Evolutionary conservation across 53 echinoderm and acorn worm species (phyloP).

Genomic region (Holothuria leucospilota): DNA sequence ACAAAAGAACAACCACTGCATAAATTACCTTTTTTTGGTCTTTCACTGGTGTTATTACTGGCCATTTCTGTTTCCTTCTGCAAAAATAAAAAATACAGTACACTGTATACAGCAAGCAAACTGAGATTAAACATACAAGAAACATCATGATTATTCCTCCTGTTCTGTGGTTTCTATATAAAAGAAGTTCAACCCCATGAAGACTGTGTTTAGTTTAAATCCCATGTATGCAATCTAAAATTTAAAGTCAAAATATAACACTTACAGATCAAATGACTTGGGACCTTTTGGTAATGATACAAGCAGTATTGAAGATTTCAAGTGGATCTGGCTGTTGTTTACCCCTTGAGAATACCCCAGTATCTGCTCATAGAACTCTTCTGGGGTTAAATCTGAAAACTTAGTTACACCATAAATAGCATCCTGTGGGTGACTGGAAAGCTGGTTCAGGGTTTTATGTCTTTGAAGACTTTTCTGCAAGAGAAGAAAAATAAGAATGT

Average conservation of each 20-base stretch:
- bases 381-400: constrained; percentile 84
- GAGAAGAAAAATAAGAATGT: too few species aligned
- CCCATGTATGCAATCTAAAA: not conserved
- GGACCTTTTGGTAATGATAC: constrained; percentile 23
- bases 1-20: too few species aligned
- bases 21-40: constrained; percentile 77
- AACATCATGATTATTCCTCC: too few species aligned
- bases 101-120: too few species aligned
- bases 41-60: constrained; percentile 74
- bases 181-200: too few species aligned
- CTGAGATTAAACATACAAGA: too few species aligned
- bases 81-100: not conserved
- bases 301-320: too few species aligned
- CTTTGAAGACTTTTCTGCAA: constrained; percentile 76
- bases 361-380: constrained; percentile 74
- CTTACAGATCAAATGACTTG: constrained; percentile 57
- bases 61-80: constrained; percentile 71
- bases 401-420: constrained; percentile 88
- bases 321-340: too few species aligned
- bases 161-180: too few species aligned
- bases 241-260: not conserved
- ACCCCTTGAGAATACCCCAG: constrained; percentile 45
- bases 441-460: constrained; percentile 63
- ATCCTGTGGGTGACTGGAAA: constrained; percentile 58
- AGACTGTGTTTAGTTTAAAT: too few species aligned